These are phyloP conservation scores for Porites australiensis DNA, from an alignment of 64 coral and sea anemone genomes.

Conservation along the genomic window DNA sequence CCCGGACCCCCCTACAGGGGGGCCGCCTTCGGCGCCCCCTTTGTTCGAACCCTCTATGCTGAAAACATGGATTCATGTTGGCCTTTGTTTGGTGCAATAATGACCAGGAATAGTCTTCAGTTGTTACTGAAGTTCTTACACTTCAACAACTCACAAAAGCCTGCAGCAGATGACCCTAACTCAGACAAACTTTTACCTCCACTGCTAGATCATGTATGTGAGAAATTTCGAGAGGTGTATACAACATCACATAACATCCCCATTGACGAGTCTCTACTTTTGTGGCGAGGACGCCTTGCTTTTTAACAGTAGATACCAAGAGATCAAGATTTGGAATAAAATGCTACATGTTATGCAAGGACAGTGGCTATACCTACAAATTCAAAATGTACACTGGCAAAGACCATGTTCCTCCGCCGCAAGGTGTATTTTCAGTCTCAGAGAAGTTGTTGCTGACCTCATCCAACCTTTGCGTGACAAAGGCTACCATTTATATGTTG, in stretches of 20 bases:
- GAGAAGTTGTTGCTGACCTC: constrained; percentile 21
- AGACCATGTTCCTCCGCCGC: background rate
- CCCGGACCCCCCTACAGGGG: too few species aligned
- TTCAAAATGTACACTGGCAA: background rate
- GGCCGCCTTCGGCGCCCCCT: too few species aligned
- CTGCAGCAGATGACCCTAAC: too few species aligned
- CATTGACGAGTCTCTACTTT: constrained; percentile 7
- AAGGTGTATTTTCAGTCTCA: constrained; percentile 6
- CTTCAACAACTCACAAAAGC: too few species aligned
- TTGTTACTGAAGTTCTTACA: too few species aligned
- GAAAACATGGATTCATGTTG: too few species aligned
- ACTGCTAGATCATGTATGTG: constrained; percentile 14
- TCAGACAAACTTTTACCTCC: too few species aligned
- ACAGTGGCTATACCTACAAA: background rate
- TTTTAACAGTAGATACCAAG: constrained; percentile 43
- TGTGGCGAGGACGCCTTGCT: constrained; percentile 5
- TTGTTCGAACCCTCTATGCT: too few species aligned
- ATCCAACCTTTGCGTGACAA: constrained; percentile 37
- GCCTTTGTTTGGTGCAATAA: too few species aligned
- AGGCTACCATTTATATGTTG: constrained; percentile 42
- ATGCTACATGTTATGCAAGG: background rate
- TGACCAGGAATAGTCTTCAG: too few species aligned
- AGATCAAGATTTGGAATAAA: constrained; percentile 43
- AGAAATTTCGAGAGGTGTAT: constrained; percentile 15
- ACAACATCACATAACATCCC: constrained; percentile 3